These are phyloP conservation scores for Mesorhabditis belari DNA, from an alignment of 2,888 invertebrate species.

Conservation along the genomic window DNA sequence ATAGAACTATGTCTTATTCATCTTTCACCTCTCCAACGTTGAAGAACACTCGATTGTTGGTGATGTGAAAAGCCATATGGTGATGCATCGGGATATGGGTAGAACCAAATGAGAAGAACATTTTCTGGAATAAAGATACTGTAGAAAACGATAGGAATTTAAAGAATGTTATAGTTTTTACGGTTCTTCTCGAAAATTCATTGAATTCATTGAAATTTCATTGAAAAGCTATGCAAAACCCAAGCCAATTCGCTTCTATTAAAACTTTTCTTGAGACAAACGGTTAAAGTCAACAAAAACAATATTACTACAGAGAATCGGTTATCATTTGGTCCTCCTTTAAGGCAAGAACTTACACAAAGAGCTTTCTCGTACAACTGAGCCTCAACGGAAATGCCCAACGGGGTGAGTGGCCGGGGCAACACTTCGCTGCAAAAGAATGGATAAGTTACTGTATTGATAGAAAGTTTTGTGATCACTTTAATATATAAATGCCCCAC, in stretches of 20 bases:
- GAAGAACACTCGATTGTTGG: conserved; percentile 54
- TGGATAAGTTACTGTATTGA: too few relatives aligned
- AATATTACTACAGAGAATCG: too few relatives aligned
- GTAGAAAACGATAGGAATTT: too few relatives aligned
- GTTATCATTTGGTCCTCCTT: too few relatives aligned
- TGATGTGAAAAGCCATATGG: conserved; percentile 16
- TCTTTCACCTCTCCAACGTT: conserved; percentile 52
- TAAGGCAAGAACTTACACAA: conserved; percentile 5
- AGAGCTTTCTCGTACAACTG: conserved; percentile 9
- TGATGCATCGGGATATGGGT: conserved; percentile 14
- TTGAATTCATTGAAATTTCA: conserved; percentile 58
- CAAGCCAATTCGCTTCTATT: too few relatives aligned
- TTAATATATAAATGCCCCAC: conserved; percentile 58
- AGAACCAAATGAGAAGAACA: conserved; percentile 13
- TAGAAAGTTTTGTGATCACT: not conserved
- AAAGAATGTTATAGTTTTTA: too few relatives aligned
- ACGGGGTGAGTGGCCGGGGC: conserved; percentile 25
- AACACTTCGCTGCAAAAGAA: conserved; percentile 64
- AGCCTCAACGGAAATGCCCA: conserved; percentile 7
- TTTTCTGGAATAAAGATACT: conserved; percentile 16
- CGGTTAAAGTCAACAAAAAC: too few relatives aligned
- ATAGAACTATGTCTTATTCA: conserved; percentile 1
- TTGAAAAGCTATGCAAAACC: conserved; percentile 52
- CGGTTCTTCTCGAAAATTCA: conserved; percentile 21
- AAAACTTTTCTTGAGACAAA: too few relatives aligned